Evolutionary conservation across 1,140 invertebrate species (phyloP).

Genomic region (Drosophila navojoa): DNA sequence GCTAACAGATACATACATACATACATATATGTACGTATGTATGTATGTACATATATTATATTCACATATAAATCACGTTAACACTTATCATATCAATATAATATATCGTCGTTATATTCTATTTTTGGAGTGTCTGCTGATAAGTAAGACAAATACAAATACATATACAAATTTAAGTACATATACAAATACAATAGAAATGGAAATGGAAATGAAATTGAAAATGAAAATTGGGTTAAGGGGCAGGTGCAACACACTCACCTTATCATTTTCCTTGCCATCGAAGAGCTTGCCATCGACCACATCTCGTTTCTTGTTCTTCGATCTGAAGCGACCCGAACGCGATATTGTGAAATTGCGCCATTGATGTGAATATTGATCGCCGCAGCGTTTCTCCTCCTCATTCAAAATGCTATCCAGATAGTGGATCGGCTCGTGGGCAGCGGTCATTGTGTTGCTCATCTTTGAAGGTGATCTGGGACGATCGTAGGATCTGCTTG

Average conservation of each 20-base stretch:
- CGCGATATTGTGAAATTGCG: slow-evolving; percentile 81
- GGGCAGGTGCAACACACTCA: slow-evolving; percentile 24
- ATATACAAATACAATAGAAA: neutral
- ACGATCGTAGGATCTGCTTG: neutral
- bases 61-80: slow-evolving; percentile 44
- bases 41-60: slow-evolving; percentile 24
- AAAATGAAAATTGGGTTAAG: slow-evolving; percentile 5
- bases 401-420: slow-evolving; percentile 80
- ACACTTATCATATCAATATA: slow-evolving; percentile 38
- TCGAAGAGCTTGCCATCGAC: slow-evolving; percentile 80
- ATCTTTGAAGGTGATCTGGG: slow-evolving; percentile 9
- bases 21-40: slow-evolving; percentile 17
- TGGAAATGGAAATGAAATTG: slow-evolving; percentile 12
- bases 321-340: slow-evolving; percentile 79
- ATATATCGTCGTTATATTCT: slow-evolving; percentile 24
- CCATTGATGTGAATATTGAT: slow-evolving; percentile 78
- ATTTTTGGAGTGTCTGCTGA: no score
- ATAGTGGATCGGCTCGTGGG: slow-evolving; percentile 80
- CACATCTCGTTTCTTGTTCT: slow-evolving; percentile 79
- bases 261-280: slow-evolving; percentile 63
- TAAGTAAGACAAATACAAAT: neutral
- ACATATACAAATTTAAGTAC: slow-evolving; percentile 2
- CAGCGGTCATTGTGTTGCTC: slow-evolving; percentile 73
- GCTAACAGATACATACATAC: slow-evolving; percentile 26
- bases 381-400: slow-evolving; percentile 79